phyloP scores from a whole-genome alignment of 2,113 vertebrate genomes.

The Emydocephalus ijimae region DNA sequence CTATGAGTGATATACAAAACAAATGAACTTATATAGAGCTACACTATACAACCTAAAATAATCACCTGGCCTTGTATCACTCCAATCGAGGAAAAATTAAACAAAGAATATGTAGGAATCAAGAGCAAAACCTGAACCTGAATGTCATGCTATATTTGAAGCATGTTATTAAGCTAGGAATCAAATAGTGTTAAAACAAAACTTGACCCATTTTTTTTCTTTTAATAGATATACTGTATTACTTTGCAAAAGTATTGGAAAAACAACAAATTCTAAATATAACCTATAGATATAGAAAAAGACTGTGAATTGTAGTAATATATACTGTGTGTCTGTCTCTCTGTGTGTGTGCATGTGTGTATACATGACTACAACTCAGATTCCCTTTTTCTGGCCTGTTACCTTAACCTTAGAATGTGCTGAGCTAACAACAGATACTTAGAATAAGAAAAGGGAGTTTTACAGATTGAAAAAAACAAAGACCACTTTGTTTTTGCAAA shows the following conservation, averaged over 20 bases:
- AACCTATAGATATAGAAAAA: neutral
- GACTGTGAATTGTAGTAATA: too few relatives aligned
- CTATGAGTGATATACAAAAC: neutral
- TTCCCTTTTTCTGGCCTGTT: too few relatives aligned
- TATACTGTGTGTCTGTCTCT: too few relatives aligned
- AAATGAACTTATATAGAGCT: neutral
- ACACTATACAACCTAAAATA: neutral
- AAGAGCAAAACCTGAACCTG: neutral
- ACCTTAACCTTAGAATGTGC: neutral
- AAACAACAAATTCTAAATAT: neutral
- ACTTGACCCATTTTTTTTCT: neutral
- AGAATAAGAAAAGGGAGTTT: neutral
- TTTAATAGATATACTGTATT: neutral
- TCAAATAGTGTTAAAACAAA: neutral
- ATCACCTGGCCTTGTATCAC: neutral
- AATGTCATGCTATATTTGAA: neutral
- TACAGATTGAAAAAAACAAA: neutral
- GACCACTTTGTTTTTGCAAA: neutral
- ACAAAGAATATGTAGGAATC: neutral
- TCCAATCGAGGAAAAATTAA: neutral
- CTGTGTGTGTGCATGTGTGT: too few relatives aligned
- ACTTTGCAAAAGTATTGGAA: neutral
- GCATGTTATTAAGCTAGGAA: neutral
- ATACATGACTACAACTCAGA: too few relatives aligned
- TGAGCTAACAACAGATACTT: neutral